Conservation (phyloP, 2,888 invertebrate species). For the Yponomeuta plumbellus region DNA sequence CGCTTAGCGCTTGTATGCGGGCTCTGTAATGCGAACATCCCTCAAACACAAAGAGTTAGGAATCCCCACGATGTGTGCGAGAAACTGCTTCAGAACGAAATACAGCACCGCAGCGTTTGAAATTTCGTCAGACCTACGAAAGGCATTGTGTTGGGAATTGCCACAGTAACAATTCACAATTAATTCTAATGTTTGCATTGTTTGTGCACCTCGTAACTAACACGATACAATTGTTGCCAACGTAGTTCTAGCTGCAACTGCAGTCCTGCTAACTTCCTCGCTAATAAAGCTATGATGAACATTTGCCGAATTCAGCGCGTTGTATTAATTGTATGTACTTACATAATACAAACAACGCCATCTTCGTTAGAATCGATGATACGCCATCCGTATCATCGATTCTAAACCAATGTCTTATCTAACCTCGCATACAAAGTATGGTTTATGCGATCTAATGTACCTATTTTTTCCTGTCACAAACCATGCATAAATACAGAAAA, state of each 20-base stretch:
- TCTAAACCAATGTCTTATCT: too few species aligned
- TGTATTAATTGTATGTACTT: too few species aligned
- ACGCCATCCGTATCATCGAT: too few species aligned
- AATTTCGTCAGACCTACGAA: not conserved
- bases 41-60: not conserved
- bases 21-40: not conserved
- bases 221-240: slow-evolving; percentile 43
- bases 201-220: slow-evolving; percentile 41
- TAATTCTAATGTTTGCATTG: slow-evolving; percentile 29
- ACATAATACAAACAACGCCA: too few species aligned
- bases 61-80: not conserved
- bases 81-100: not conserved
- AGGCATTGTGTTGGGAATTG: slow-evolving; percentile 20
- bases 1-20: not conserved
- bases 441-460: too few species aligned
- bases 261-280: slow-evolving; percentile 18
- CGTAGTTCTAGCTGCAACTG: slow-evolving; percentile 26
- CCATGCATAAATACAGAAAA: too few species aligned
- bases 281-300: too few species aligned
- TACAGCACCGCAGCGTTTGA: not conserved
- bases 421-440: too few species aligned
- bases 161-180: slow-evolving; percentile 18
- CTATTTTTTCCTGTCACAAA: too few species aligned
- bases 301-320: too few species aligned
- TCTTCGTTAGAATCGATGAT: too few species aligned